phyloP scores from a whole-genome alignment of 2,113 vertebrate species.

The Xiphias gladius region DNA sequence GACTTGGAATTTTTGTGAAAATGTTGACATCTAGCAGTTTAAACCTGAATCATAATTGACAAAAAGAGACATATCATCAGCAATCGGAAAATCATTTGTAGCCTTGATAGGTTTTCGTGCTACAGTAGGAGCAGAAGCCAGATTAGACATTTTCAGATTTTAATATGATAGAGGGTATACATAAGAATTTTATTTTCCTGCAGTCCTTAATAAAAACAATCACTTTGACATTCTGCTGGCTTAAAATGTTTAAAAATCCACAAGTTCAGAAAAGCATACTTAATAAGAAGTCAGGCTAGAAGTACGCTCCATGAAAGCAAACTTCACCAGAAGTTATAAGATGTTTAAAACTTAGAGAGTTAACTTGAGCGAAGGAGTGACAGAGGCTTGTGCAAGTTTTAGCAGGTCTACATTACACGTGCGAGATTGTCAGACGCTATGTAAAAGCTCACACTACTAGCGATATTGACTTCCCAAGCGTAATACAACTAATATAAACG shows the following conservation, averaged over 20 bases:
- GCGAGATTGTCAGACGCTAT: no score
- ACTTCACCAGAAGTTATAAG: not conserved
- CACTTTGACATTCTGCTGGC: not conserved
- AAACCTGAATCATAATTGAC: not conserved
- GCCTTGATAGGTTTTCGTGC: not conserved
- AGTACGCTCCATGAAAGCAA: not conserved
- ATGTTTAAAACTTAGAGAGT: not conserved
- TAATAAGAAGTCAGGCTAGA: not conserved
- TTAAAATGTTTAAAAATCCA: not conserved
- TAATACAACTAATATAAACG: not conserved
- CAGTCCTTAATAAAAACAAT: not conserved
- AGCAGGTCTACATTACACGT: no score
- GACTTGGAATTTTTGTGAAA: no score
- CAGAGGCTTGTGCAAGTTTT: not conserved
- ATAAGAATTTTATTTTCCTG: not conserved
- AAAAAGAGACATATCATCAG: not conserved
- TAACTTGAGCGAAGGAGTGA: no score
- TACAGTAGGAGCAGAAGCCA: not conserved
- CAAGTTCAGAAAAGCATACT: not conserved
- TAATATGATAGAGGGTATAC: no score
- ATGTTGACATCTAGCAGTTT: not conserved
- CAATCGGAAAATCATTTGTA: not conserved
- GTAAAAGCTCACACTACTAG: no score
- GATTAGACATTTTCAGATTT: not conserved
- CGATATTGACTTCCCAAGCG: not conserved